Evolutionary conservation across 2,888 invertebrate genomes (phyloP), one percentile per base, ranked within the genome.

Genomic region (Drosophila kanekoi): DNA sequence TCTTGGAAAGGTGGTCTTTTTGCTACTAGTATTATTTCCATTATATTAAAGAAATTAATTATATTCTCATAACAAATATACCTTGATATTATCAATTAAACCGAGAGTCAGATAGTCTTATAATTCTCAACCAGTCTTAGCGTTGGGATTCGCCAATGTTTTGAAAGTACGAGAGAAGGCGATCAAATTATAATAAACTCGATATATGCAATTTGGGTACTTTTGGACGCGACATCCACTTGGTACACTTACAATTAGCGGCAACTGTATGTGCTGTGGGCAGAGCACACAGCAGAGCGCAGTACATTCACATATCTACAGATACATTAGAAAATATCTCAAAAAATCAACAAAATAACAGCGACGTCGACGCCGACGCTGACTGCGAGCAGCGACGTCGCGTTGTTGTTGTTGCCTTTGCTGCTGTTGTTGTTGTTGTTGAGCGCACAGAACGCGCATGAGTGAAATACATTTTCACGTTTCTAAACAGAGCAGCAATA

Each of bases 321-420:
- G 85, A 89, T 86, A 84, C 87, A 81, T 79, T 87, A 83, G 87
- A 83, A 85, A 89, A 89, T 89, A 89, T 84, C 85, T 89, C 87
- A 89, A 85, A 79, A 87, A 89, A 89, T 89, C 89, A 86, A 86
- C 85, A 85, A 83, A 69, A 79, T 59, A 77, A 66, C 66, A 79
- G 67, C 43, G 72, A 68, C 67, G 68, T 59, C 43, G 54, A 54
- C 74, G 51, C 18, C 33, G 58, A 43, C 66, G 13, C 41, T 32
- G 59, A 48, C 68, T 0, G 59, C 61, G 35, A 44, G 10, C 64
- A 77, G 57, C 61, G 52, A 47, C 64, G 43, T n/a, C 13, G 45
- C 16, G 49, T 35, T 20, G 20, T 37, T 41, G 41, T 11, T 18
- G 37, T 6, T 49, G 37, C 9, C 35, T 16, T 13, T 58, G 56